Evolutionary conservation across 2,113 vertebrate genomes (phyloP), one percentile per base, ranked within the genome.

Genomic region (Ovibos moschatus): DNA sequence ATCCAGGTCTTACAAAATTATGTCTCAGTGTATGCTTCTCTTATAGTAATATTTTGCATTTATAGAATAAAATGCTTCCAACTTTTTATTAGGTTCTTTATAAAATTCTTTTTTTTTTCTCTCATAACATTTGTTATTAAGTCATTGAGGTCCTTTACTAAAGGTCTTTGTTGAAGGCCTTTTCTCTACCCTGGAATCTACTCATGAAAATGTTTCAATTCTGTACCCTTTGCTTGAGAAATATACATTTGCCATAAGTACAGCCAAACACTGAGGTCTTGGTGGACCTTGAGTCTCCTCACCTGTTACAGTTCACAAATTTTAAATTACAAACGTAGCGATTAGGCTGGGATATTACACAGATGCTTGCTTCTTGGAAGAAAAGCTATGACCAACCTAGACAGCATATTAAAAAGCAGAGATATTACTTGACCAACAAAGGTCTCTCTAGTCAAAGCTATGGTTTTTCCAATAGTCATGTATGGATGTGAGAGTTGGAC

Each of bases 11-110:
- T 60, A 57, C 1, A 74, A 79, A 91, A 87, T 51, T 88, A 19
- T 40, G 8, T 64, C 40, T 89, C 40, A 81, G 10, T 62, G 13
- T 88, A 19, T 88, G 7, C 71, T 3, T 43, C 13, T 58, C 60
- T 53, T 94, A n/a, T 6, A 82, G 15, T 36, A 83, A 11, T 36
- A 94, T 94, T 94, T 92, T 84, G 7, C 27, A 84, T 87, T 74
- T 92, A 94, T 4, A 92, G 36, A 94, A 87, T 90, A 92, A 94
- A 86, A 86, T 76, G 5, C 2, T 87, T 95, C 30, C 15, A 94
- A 64, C 11, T 81, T 94, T 97, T 81, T 62, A 82, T 79, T 47
- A 82, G 2, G 1, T 85, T 92, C 71, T 91, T 96, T 16, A 82
- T 79, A 89, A 91, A 93, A 62, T 76, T 86, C 25, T 64, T 6